Conservation (phyloP, 1,140 invertebrate genomes). For the Drosophila sucinea region DNA sequence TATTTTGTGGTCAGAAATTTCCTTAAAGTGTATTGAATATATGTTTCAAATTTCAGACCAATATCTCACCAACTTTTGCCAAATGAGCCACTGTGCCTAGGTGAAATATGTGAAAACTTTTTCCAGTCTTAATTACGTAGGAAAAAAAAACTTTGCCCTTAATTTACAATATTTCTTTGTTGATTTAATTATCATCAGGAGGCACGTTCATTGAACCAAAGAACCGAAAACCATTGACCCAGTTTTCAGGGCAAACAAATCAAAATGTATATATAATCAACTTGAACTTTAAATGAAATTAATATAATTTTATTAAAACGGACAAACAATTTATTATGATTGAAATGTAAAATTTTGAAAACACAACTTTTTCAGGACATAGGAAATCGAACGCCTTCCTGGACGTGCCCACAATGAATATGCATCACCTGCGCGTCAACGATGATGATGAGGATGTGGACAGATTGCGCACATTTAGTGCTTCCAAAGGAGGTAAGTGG, state of each 20-base stretch:
- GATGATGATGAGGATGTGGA: conserved; percentile 91
- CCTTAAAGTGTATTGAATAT: too few species aligned
- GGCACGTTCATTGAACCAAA: conserved; percentile 39
- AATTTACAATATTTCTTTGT: conserved; percentile 30
- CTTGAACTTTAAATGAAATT: background rate
- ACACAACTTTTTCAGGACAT: conserved; percentile 78
- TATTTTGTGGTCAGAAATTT: too few species aligned
- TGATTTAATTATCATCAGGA: conserved; percentile 52
- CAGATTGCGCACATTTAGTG: conserved; percentile 93
- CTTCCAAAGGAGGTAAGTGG: conserved; percentile 92
- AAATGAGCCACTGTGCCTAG: too few species aligned
- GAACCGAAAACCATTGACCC: conserved; percentile 48
- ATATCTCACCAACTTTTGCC: too few species aligned
- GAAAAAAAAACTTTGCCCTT: background rate
- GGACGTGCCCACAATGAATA: conserved; percentile 88
- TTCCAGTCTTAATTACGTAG: background rate
- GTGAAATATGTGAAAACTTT: background rate
- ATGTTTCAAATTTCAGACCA: too few species aligned
- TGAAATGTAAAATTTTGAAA: background rate
- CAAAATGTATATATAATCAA: background rate
- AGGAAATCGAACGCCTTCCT: conserved; percentile 90
- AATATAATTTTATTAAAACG: background rate
- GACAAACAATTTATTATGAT: background rate
- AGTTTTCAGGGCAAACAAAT: conserved; percentile 41
- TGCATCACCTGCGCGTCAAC: conserved; percentile 83